These are phyloP conservation scores for Lochmaea capreae DNA, from an alignment of 2,888 invertebrate genomes.

Conservation along the genomic window DNA sequence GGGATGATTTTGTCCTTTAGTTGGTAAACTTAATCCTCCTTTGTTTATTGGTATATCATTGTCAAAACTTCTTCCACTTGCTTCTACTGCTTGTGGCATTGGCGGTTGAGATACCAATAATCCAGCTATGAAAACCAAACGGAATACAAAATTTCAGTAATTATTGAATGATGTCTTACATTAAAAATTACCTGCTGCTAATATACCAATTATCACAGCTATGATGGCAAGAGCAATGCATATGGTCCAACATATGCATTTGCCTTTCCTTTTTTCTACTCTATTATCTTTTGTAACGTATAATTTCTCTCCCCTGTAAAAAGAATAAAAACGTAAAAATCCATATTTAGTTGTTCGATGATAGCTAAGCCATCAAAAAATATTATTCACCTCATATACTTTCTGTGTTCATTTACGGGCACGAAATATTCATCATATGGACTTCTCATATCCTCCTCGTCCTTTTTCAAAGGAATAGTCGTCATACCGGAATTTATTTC, in stretches of 20 bases:
- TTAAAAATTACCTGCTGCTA: constrained; percentile 76
- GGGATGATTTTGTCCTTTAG: constrained; percentile 23
- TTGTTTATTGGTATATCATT: constrained; percentile 65
- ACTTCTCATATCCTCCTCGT: constrained; percentile 75
- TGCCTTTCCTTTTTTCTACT: constrained; percentile 75
- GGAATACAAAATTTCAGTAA: background rate
- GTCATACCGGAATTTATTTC: constrained; percentile 59
- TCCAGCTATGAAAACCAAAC: constrained; percentile 69
- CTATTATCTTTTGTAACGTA: constrained; percentile 86
- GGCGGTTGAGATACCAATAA: constrained; percentile 76
- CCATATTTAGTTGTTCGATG: background rate
- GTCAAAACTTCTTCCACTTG: constrained; percentile 68
- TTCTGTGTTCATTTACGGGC: constrained; percentile 85
- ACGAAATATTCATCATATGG: constrained; percentile 88
- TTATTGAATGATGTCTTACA: background rate
- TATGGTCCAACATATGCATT: constrained; percentile 76
- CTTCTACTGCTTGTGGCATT: constrained; percentile 71
- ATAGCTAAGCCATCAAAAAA: background rate
- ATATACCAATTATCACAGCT: constrained; percentile 76
- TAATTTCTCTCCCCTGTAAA: constrained; percentile 82
- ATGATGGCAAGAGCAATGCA: constrained; percentile 74
- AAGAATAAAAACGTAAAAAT: constrained; percentile 19
- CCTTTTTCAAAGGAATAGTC: constrained; percentile 72
- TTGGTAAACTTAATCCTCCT: constrained; percentile 62
- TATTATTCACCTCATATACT: constrained; percentile 80